phyloP scores from a whole-genome alignment of 2,888 invertebrate species.

The Drosophila monieri region DNA sequence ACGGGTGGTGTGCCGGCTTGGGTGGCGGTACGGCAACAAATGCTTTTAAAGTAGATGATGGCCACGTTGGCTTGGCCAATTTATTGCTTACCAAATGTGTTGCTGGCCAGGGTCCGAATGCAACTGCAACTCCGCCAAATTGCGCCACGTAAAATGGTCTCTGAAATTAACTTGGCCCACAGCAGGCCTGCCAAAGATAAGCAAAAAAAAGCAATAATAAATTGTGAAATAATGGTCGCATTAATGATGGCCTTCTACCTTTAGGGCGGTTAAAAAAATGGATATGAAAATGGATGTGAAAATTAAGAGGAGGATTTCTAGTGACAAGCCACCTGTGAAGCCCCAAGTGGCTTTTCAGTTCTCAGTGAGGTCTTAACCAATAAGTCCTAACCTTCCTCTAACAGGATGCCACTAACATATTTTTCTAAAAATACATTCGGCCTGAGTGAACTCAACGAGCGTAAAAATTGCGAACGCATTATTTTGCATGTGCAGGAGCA shows the following conservation, averaged over 20 bases:
- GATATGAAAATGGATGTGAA: neutral
- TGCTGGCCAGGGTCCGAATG: constrained; percentile 45
- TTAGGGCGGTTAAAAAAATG: constrained; percentile 31
- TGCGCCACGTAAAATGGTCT: constrained; percentile 61
- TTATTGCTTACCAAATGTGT: constrained; percentile 70
- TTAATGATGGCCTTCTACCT: constrained; percentile 32
- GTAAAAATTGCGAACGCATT: constrained; percentile 58
- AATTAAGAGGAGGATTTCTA: neutral
- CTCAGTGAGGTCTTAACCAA: neutral
- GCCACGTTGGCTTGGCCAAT: constrained; percentile 59
- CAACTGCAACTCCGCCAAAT: constrained; percentile 45
- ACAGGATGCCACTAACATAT: neutral
- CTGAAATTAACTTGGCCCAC: constrained; percentile 61
- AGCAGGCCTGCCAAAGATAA: constrained; percentile 46
- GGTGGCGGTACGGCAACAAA: constrained; percentile 46
- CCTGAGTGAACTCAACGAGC: constrained; percentile 67
- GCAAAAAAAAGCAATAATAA: constrained; percentile 25
- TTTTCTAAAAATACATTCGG: constrained; percentile 33
- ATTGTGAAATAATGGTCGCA: constrained; percentile 36
- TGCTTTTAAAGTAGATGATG: constrained; percentile 72
- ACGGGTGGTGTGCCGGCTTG: constrained; percentile 6
- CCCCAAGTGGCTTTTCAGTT: neutral
- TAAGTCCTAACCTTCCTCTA: neutral
- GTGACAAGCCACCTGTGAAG: neutral
- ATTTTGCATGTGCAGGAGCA: constrained; percentile 61